Evolutionary conservation across 2,888 invertebrate species (phyloP).

Genomic region (Amblyjoppa fuscipennis): DNA sequence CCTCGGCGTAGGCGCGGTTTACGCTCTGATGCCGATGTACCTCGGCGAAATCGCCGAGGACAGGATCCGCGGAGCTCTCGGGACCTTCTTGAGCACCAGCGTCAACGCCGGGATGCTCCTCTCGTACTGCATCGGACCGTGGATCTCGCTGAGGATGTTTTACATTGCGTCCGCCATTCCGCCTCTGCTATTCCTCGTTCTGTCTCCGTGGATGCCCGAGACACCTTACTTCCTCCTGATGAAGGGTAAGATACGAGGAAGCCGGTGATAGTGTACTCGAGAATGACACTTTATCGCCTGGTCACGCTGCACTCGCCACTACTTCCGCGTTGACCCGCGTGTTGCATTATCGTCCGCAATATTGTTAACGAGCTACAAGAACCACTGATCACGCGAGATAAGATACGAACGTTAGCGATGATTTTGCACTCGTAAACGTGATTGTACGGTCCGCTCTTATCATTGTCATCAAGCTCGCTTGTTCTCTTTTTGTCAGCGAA

Average conservation of each 20-base stretch:
- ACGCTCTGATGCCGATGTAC: slow-evolving; percentile 40
- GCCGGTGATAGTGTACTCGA: background rate
- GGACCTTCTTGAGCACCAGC: background rate
- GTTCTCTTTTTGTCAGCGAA: too few species aligned
- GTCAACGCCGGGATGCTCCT: background rate
- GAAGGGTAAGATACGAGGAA: slow-evolving; percentile 24
- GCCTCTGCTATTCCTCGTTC: slow-evolving; percentile 30
- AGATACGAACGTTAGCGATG: too few species aligned
- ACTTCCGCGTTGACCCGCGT: too few species aligned
- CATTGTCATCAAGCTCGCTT: too few species aligned
- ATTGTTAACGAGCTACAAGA: too few species aligned
- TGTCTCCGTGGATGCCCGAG: slow-evolving; percentile 47
- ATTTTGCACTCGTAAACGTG: too few species aligned
- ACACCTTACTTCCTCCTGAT: slow-evolving; percentile 48
- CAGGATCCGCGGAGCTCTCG: slow-evolving; percentile 42
- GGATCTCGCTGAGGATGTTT: background rate
- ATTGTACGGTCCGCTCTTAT: too few species aligned
- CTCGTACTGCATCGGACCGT: background rate
- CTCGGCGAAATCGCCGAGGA: slow-evolving; percentile 55
- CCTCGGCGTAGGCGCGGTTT: slow-evolving; percentile 9
- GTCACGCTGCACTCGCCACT: too few species aligned
- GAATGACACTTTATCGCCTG: background rate
- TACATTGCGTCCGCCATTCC: slow-evolving; percentile 25
- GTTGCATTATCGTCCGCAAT: too few species aligned
- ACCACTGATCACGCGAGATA: too few species aligned